These are phyloP conservation scores for Ammodytes dubius DNA, from an alignment of 2,113 vertebrate species.

Conservation along the genomic window DNA sequence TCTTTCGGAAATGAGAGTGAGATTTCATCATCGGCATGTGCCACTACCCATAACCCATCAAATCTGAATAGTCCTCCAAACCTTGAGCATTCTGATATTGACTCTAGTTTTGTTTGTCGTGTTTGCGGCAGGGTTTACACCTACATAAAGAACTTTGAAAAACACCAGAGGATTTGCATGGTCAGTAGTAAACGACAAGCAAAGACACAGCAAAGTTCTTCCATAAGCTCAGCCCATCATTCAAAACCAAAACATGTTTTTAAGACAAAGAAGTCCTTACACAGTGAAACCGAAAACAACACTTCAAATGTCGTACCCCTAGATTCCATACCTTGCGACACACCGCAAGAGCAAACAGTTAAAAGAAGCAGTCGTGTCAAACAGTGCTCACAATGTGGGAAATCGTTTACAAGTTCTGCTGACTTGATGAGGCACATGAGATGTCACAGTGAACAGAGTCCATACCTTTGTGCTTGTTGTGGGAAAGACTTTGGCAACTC, in stretches of 20 bases:
- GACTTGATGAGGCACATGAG: slow-evolving; percentile 42
- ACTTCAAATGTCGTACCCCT: not conserved
- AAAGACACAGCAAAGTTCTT: not conserved
- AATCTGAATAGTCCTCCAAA: not conserved
- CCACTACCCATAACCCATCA: not conserved
- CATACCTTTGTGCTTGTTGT: not conserved
- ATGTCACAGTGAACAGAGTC: slow-evolving; percentile 17
- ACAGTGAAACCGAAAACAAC: not conserved
- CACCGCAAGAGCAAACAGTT: not conserved
- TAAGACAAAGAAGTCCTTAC: not conserved
- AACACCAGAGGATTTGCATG: slow-evolving; percentile 52
- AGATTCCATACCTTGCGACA: not conserved
- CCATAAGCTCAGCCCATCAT: not conserved
- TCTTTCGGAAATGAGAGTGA: not conserved
- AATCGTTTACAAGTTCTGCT: slow-evolving; percentile 22
- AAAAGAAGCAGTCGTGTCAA: slow-evolving; percentile 39
- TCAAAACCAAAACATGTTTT: not conserved
- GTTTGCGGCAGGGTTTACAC: slow-evolving; percentile 36
- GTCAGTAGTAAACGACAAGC: slow-evolving; percentile 3
- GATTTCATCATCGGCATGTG: not conserved
- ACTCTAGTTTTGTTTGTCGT: slow-evolving; percentile 10
- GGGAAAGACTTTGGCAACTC: slow-evolving; percentile 40
- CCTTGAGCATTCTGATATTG: slow-evolving; percentile 1
- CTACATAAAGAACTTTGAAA: slow-evolving; percentile 20
- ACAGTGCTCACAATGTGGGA: slow-evolving; percentile 31